A percentile compares a stretch with the other conserved stretches of the same genome.
Conservation (phyloP, 2,888 invertebrate genomes). For the Ptychoptera contaminata region DNA sequence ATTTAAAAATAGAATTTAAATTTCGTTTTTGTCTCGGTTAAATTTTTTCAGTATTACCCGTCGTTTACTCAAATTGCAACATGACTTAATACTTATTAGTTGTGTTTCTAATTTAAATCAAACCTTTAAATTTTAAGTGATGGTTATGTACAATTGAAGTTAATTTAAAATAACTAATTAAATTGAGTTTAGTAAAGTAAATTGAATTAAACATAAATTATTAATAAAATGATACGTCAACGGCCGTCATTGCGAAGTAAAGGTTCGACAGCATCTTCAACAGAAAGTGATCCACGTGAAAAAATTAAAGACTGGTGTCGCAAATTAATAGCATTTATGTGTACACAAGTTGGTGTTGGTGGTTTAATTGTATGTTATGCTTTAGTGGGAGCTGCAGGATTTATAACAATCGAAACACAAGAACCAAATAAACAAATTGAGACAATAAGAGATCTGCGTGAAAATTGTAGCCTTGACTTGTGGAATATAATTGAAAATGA, state of each 20-base stretch:
- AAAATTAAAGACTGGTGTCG: constrained; percentile 73
- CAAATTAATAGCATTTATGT: constrained; percentile 80
- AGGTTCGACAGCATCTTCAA: constrained; percentile 48
- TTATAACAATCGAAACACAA: constrained; percentile 60
- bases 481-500: constrained; percentile 51
- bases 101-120: not conserved
- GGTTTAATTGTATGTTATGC: constrained; percentile 77
- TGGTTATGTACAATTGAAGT: too few relatives aligned
- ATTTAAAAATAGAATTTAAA: too few relatives aligned
- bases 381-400: constrained; percentile 67
- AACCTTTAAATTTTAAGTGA: not conserved
- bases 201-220: not conserved
- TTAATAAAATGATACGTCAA: constrained; percentile 10
- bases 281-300: constrained; percentile 51
- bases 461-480: constrained; percentile 42
- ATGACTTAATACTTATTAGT: too few relatives aligned
- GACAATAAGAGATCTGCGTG: constrained; percentile 36
- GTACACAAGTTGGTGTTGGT: constrained; percentile 81
- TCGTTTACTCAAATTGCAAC: too few relatives aligned
- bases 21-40: too few relatives aligned
- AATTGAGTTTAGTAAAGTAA: not conserved
- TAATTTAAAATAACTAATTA: not conserved
- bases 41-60: too few relatives aligned
- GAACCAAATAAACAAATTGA: constrained; percentile 35
- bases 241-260: constrained; percentile 46